Evolutionary conservation across 2,113 vertebrate genomes (phyloP).

Genomic region (Cololabis saira): DNA sequence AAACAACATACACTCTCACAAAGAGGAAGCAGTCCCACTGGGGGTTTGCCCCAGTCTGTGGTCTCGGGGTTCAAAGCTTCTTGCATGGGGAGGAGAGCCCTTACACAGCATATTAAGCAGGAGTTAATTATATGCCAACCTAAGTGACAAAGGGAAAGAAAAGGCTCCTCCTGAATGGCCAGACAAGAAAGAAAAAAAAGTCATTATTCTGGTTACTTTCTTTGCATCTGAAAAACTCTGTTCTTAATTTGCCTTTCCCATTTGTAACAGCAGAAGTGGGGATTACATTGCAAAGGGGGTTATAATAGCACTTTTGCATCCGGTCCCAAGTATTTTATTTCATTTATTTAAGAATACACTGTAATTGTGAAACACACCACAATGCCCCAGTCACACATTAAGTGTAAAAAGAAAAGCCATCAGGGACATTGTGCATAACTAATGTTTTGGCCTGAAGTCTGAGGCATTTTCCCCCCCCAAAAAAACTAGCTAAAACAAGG

Average conservation of each 20-base stretch:
- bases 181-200: conserved; percentile 81
- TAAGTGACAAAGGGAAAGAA: conserved; percentile 82
- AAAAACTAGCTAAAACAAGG: background rate
- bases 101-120: conserved; percentile 87
- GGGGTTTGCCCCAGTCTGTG: conserved; percentile 79
- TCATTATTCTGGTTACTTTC: conserved; percentile 82
- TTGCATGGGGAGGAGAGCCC: conserved; percentile 80
- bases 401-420: too few relatives aligned
- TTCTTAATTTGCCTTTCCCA: conserved; percentile 82
- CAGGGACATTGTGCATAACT: background rate
- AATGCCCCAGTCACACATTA: background rate
- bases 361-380: too few relatives aligned
- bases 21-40: conserved; percentile 76
- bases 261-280: conserved; percentile 72
- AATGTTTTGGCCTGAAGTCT: too few relatives aligned
- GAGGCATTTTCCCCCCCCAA: too few relatives aligned
- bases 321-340: conserved; percentile 15
- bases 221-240: conserved; percentile 85
- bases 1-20: conserved; percentile 37
- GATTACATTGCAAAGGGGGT: conserved; percentile 57
- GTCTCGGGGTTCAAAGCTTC: conserved; percentile 82
- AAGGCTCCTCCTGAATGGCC: conserved; percentile 81
- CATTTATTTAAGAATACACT: background rate
- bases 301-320: conserved; percentile 35
- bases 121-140: conserved; percentile 87